Conservation (phyloP, 2,888 invertebrate genomes). For the Chamaedrilus cognettii region DNA sequence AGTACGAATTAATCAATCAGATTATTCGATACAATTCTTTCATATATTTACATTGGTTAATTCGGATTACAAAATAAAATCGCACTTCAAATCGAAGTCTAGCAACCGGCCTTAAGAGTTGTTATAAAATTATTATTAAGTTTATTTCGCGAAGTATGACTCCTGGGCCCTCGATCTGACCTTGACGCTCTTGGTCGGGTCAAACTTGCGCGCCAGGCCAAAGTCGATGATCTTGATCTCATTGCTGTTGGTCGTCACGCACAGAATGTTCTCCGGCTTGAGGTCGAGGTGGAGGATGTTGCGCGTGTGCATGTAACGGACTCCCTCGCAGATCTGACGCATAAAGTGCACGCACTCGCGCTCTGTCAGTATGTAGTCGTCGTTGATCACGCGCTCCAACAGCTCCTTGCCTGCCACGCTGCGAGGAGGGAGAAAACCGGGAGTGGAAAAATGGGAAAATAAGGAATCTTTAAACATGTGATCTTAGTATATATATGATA, state of each 20-base stretch:
- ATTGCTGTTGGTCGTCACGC: slow-evolving; percentile 92
- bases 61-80: no score
- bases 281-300: slow-evolving; percentile 96
- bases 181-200: slow-evolving; percentile 82
- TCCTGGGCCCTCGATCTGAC: slow-evolving; percentile 4
- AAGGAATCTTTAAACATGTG: no score
- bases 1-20: no score
- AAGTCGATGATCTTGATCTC: slow-evolving; percentile 98
- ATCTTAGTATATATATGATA: no score
- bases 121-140: no score
- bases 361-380: slow-evolving; percentile 96
- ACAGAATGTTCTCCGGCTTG: slow-evolving; percentile 99
- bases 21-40: no score
- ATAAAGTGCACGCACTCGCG: slow-evolving; percentile 95
- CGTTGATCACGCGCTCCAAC: slow-evolving; percentile 97
- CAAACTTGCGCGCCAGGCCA: slow-evolving; percentile 89
- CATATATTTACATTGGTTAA: no score
- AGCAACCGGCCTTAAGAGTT: no score
- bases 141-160: no score
- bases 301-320: slow-evolving; percentile 92
- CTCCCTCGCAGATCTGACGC: slow-evolving; percentile 96
- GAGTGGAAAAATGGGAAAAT: no score
- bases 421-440: no score
- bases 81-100: no score
- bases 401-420: slow-evolving; percentile 98